A percentile compares a stretch with the other conserved stretches of the same genome.
phyloP scores from a whole-genome alignment of 2,113 vertebrate species.

The Sakesphorus luctuosus region DNA sequence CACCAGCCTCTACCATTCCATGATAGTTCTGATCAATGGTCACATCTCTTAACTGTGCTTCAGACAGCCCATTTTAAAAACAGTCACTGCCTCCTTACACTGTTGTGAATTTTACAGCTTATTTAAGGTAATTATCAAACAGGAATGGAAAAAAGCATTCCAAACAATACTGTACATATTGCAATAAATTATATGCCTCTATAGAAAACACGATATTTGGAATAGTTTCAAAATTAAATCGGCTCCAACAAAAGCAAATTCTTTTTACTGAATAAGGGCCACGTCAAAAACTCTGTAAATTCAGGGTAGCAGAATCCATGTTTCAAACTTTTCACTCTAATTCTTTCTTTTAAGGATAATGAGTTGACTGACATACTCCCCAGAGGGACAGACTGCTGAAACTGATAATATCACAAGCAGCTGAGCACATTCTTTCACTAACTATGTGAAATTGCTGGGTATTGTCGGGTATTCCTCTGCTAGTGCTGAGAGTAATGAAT shows the following conservation, averaged over 20 bases:
- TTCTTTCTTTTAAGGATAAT: conserved; percentile 6
- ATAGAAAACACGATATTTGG: not conserved
- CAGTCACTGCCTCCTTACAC: not conserved
- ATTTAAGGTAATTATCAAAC: not conserved
- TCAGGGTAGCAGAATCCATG: not conserved
- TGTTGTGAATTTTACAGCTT: not conserved
- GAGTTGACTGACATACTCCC: conserved; percentile 28
- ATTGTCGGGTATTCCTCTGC: conserved; percentile 14
- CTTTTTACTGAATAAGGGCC: not conserved
- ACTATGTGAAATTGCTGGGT: conserved; percentile 23
- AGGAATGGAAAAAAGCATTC: not conserved
- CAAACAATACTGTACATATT: not conserved
- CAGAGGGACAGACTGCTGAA: not conserved
- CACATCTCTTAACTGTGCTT: not conserved
- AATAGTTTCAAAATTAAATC: not conserved
- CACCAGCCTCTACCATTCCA: not conserved
- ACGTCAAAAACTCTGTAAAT: not conserved
- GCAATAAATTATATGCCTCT: not conserved
- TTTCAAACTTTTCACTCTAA: not conserved
- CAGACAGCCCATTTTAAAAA: not conserved
- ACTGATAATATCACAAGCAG: not conserved
- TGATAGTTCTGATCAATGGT: not conserved
- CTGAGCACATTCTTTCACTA: conserved; percentile 15
- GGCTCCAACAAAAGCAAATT: not conserved
- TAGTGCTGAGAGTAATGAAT: conserved; percentile 45